A percentile compares a stretch with the other conserved stretches of the same genome.
phyloP scores from a whole-genome alignment of 2,113 vertebrate species.

The Pseudorectes ferrugineus region DNA sequence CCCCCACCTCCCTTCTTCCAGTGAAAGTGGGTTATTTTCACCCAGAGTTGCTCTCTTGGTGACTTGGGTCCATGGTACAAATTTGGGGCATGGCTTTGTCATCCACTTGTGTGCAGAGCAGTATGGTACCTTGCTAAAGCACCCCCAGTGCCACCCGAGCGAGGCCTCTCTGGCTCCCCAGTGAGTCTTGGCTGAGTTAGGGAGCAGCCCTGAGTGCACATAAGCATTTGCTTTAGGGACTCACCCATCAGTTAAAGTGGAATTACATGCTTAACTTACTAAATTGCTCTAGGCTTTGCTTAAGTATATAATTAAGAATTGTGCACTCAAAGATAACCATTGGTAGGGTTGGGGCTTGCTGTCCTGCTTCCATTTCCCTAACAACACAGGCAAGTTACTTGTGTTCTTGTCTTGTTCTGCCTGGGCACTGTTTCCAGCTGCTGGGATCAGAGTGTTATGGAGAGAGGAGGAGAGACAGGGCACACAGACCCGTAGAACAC shows the following conservation, averaged over 20 bases:
- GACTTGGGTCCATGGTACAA: not conserved
- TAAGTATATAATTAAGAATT: constrained; percentile 12
- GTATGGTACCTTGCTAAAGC: not conserved
- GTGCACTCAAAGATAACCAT: not conserved
- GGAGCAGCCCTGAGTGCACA: not conserved
- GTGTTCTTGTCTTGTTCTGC: not conserved
- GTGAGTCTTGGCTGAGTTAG: not conserved
- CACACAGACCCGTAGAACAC: not conserved
- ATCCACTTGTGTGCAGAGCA: not conserved
- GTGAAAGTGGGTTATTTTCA: not conserved
- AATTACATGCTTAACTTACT: constrained; percentile 48
- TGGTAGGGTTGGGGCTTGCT: not conserved
- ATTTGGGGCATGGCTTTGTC: not conserved
- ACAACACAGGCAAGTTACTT: not conserved
- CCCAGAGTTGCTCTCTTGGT: not conserved
- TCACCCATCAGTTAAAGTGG: constrained; percentile 4
- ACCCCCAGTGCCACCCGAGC: rapidly evolving
- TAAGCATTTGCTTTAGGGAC: not conserved
- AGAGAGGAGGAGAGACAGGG: not conserved
- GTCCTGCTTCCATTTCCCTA: not conserved
- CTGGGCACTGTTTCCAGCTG: not conserved
- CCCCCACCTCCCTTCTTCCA: not conserved
- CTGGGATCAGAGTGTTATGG: not conserved
- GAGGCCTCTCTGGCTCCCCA: not conserved
- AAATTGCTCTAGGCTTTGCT: constrained; percentile 9